Evolutionary conservation across 2,888 invertebrate species (phyloP).

Genomic region (Rutpela maculata): DNA sequence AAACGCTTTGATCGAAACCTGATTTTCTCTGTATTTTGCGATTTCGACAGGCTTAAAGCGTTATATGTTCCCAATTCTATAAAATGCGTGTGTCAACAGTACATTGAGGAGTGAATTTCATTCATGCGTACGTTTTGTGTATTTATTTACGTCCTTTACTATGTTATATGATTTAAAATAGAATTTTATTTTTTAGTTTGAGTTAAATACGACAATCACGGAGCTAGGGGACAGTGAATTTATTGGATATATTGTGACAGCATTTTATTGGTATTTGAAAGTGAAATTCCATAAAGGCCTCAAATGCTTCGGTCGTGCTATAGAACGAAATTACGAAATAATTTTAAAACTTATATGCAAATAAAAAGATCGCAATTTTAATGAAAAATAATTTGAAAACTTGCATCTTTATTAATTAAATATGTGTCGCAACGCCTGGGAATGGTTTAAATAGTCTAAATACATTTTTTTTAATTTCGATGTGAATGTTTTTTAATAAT

Average conservation of each 20-base stretch:
- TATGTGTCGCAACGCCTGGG: background rate
- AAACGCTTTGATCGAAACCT: background rate
- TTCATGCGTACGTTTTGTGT: background rate
- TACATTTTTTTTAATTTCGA: background rate
- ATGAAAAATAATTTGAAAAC: background rate
- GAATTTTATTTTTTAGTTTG: background rate
- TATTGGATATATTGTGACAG: background rate
- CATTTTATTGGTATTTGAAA: constrained; percentile 28
- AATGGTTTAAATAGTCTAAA: background rate
- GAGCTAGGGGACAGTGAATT: background rate
- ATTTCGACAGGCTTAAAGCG: background rate
- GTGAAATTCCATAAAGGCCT: constrained; percentile 14
- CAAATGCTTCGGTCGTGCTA: constrained; percentile 17
- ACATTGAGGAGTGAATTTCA: background rate
- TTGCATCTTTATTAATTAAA: background rate
- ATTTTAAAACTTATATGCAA: constrained; percentile 6
- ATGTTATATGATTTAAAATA: background rate
- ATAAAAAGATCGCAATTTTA: background rate
- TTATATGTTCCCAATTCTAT: background rate
- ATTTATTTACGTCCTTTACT: background rate
- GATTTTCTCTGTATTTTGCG: background rate
- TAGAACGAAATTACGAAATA: constrained; percentile 5
- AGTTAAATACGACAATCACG: background rate
- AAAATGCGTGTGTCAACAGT: constrained; percentile 3
- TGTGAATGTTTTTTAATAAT: constrained; percentile 18